Evolutionary conservation across 2,113 vertebrate genomes (phyloP).

Genomic region (Tachysurus vachellii): DNA sequence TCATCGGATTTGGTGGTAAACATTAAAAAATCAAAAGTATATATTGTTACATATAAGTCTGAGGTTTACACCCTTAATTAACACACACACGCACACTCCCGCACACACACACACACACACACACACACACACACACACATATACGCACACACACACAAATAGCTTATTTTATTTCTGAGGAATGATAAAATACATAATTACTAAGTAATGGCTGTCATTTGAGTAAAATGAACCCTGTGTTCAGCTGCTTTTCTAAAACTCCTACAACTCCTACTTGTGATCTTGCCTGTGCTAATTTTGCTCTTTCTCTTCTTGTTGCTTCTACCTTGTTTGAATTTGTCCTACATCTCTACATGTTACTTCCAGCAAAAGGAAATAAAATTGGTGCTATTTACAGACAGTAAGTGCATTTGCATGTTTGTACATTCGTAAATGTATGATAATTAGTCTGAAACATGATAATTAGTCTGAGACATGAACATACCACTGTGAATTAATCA

Average conservation of each 20-base stretch:
- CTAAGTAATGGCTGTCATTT: background rate
- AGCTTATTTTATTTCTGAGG: background rate
- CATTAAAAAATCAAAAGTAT: too few species aligned
- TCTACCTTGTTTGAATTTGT: background rate
- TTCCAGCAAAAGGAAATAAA: background rate
- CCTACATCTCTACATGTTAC: background rate
- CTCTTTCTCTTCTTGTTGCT: background rate
- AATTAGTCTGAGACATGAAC: background rate
- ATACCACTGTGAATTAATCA: background rate
- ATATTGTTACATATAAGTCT: too few species aligned
- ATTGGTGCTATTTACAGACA: background rate
- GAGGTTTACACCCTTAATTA: too few species aligned
- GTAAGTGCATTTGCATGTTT: background rate
- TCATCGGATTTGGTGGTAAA: background rate
- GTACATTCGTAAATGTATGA: background rate
- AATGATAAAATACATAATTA: background rate
- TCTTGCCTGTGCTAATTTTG: background rate
- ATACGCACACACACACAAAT: too few species aligned
- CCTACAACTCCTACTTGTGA: background rate
- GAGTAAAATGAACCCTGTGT: background rate
- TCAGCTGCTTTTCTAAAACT: background rate
- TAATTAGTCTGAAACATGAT: background rate
- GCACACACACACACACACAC: too few species aligned
- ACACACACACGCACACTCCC: background rate
- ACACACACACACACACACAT: too few species aligned